A percentile compares a stretch with the other conserved stretches of the same genome.
phyloP scores from a whole-genome alignment of 1,140 invertebrate genomes.

The Araneus ventricosus region DNA sequence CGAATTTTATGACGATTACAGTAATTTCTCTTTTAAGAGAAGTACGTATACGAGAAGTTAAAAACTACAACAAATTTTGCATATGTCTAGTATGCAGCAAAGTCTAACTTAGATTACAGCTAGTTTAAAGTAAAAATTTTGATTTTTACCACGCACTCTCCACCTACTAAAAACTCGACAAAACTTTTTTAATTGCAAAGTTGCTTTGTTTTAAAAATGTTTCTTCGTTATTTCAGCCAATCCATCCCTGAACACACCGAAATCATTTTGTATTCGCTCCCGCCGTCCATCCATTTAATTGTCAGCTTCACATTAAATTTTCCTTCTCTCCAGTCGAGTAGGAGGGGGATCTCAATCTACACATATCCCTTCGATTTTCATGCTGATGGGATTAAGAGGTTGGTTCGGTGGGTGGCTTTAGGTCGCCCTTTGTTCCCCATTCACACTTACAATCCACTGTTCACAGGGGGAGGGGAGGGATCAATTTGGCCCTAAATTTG shows the following conservation, averaged over 20 bases:
- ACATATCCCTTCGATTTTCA: slow-evolving; percentile 63
- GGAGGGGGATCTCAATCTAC: slow-evolving; percentile 19
- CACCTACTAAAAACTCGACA: no score
- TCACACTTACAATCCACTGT: not conserved
- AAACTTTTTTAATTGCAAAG: no score
- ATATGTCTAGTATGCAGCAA: no score
- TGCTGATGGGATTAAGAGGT: slow-evolving; percentile 59
- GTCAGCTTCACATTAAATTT: slow-evolving; percentile 50
- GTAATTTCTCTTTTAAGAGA: no score
- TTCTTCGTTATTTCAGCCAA: not conserved
- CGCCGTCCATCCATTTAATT: slow-evolving; percentile 31
- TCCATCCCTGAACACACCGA: not conserved
- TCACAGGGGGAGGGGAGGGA: not conserved
- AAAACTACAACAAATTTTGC: no score
- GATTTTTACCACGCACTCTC: no score
- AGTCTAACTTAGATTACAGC: no score
- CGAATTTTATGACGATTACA: no score
- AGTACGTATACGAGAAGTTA: no score
- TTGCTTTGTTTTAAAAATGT: no score
- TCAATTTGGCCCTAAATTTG: not conserved
- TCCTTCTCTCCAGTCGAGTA: slow-evolving; percentile 15
- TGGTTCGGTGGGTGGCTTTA: not conserved
- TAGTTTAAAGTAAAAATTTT: no score
- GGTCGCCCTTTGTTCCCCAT: slow-evolving; percentile 47
- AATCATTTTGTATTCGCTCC: slow-evolving; percentile 32